Conservation (phyloP, 2,888 invertebrate species). For the Leptopilina syphax region DNA sequence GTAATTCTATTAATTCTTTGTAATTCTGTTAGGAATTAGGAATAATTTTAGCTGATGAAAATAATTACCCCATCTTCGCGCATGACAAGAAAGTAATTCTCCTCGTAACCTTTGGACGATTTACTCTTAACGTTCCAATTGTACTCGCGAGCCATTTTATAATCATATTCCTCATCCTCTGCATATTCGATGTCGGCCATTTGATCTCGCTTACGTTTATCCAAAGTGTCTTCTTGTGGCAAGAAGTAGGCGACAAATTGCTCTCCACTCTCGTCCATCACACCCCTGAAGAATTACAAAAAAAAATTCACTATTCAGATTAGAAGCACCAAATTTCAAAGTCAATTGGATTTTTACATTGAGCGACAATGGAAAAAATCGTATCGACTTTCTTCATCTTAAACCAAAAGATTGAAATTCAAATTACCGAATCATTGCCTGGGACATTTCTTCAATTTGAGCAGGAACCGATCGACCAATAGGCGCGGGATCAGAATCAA, state of each 20-base stretch:
- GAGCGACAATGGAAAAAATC: no score
- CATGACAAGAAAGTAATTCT: constrained; percentile 97
- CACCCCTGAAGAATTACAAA: constrained; percentile 85
- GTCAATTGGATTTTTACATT: no score
- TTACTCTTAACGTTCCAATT: constrained; percentile 99
- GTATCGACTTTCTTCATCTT: no score
- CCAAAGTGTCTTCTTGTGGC: constrained; percentile 94
- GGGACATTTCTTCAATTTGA: constrained; percentile 98
- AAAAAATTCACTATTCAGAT: background rate
- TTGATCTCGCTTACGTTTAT: constrained; percentile 91
- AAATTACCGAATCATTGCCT: constrained; percentile 96
- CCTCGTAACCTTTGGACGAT: constrained; percentile 95
- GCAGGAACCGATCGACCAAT: constrained; percentile 90
- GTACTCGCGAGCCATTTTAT: constrained; percentile 98
- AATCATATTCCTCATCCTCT: constrained; percentile 96
- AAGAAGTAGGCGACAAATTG: constrained; percentile 99
- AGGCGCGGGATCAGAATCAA: constrained; percentile 98
- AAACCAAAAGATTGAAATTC: no score
- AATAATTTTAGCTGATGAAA: background rate
- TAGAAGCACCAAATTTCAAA: no score
- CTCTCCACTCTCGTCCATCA: constrained; percentile 99
- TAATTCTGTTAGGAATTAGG: background rate
- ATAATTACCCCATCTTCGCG: constrained; percentile 85
- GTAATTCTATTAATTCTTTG: background rate
- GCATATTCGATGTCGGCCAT: constrained; percentile 87